Base-by-base conservation (phyloP, 2,888 invertebrate species). In the Escarpia spicata region DNA sequence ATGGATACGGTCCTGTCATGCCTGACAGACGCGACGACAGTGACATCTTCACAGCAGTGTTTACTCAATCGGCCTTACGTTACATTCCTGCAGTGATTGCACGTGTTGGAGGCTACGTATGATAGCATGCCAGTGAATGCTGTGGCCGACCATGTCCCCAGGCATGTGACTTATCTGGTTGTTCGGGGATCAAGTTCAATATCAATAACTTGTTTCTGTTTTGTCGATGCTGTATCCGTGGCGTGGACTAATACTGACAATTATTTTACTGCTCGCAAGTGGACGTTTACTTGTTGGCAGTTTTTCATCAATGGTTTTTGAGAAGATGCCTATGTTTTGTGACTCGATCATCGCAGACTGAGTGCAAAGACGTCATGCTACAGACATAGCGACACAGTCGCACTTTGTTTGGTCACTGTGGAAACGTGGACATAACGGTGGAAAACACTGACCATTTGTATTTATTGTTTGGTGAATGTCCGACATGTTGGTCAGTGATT, bases 61-160 rank as follows among this genome's bases (percentile, higher is more conserved):
- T 75, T 75, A 26, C 75, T 75, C 75, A 75, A n/a, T n/a, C 75
- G 75, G 75, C 75, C 75, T 75, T 75, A 75, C 75, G 75, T 75
- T 75, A 75, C 75, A 75, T 75, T 75, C 75, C 75, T 75, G 75
- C 75, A 75, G 75, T 26, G 75, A 75, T 75, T 75, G 75, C n/a
- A 75, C 75, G 19, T 75, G 75, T 75, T 75, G 19, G 19, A 75
- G 75, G 75, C 75, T 75, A 26, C 75, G n/a, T 26, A 75, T 26
- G n/a, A 75, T 75, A 75, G 26, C 75, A n/a, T 75, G 75, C 75
- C 75, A 75, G 75, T 26, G 75, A 75, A 75, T 75, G 26, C 75
- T 6, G 75, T 75, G 75, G 19, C 75, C 26, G n/a, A 75, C 75
- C 75, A 52, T 9, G 15, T 75, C 26, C 19, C 75, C 75, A 19